phyloP scores from a whole-genome alignment of 2,888 invertebrate species.

The Merodon equestris region DNA sequence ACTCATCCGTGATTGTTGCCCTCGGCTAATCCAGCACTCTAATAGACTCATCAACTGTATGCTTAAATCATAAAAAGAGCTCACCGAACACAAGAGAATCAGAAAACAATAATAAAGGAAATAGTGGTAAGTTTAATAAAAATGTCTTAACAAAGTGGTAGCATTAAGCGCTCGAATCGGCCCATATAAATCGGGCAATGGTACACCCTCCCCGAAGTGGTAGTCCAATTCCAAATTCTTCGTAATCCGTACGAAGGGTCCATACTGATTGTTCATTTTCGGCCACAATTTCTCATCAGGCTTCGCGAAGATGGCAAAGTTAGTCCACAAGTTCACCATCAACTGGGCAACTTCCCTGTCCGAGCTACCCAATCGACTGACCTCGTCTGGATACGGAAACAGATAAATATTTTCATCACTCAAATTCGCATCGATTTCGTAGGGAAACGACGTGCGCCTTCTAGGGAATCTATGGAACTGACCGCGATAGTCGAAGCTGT shows the following conservation, averaged over 20 bases:
- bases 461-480: conserved; percentile 77
- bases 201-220: conserved; percentile 76
- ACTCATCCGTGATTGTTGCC: no score
- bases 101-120: no score
- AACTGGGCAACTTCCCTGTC: conserved; percentile 77
- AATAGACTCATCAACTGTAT: no score
- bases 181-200: conserved; percentile 70
- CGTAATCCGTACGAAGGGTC: conserved; percentile 76
- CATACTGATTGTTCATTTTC: conserved; percentile 73
- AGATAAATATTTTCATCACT: conserved; percentile 82
- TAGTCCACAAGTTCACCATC: conserved; percentile 78
- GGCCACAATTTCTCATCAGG: conserved; percentile 75
- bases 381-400: conserved; percentile 79
- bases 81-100: no score
- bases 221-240: conserved; percentile 72
- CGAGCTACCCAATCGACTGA: conserved; percentile 73
- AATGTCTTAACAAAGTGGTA: neutral
- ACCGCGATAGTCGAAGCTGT: conserved; percentile 80
- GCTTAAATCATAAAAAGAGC: no score
- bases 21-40: no score
- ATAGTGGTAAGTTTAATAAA: no score
- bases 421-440: conserved; percentile 80
- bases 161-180: conserved; percentile 5
- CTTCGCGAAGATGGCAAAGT: conserved; percentile 74
- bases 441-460: conserved; percentile 76